Percentiles rank a stretch among this genome's conserved stretches.
Conservation (phyloP, 2,113 vertebrate species). For the Pseudorectes ferrugineus region DNA sequence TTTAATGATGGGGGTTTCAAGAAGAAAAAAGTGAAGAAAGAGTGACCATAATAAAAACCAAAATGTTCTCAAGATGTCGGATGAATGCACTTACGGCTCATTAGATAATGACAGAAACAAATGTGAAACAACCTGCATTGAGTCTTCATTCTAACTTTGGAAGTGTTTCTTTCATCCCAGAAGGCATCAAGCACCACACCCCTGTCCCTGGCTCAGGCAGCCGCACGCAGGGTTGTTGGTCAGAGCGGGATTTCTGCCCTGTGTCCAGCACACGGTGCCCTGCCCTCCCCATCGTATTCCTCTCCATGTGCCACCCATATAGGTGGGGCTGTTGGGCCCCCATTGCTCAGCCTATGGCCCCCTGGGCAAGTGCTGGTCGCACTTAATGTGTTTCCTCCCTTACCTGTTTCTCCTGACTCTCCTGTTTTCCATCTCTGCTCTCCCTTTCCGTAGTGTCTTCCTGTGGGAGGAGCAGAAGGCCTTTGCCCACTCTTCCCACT, state of each 20-base stretch:
- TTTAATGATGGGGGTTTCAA: slow-evolving; percentile 10
- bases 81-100: slow-evolving; percentile 23
- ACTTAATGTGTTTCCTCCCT: background rate
- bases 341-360: background rate
- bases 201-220: accelerated
- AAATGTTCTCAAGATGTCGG: background rate
- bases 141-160: background rate
- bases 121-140: background rate
- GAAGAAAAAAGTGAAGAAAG: background rate
- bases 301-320: accelerated
- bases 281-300: accelerated
- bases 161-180: background rate
- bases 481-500: background rate
- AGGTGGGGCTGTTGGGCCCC: background rate
- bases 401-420: background rate
- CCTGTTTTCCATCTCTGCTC: background rate
- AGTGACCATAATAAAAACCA: background rate
- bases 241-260: accelerated
- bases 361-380: background rate
- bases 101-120: background rate
- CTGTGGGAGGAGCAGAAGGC: background rate
- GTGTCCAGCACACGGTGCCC: accelerated
- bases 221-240: accelerated
- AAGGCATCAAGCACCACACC: background rate
- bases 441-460: background rate